Conservation (phyloP, 35 echinoderm and acorn worm genomes). For the Heliocidaris tuberculata region DNA sequence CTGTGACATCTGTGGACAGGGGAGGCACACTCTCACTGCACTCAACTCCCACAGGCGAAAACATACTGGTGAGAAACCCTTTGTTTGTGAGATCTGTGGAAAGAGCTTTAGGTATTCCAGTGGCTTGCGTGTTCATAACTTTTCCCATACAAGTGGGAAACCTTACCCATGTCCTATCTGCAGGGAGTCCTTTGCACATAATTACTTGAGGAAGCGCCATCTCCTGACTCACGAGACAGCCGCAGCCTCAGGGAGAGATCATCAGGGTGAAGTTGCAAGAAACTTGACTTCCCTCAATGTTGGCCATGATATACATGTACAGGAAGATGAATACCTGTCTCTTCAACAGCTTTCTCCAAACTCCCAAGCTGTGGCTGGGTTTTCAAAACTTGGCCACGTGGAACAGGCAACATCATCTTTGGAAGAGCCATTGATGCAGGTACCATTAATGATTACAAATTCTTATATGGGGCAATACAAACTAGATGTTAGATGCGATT, state of each 20-base stretch:
- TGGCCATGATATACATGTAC: background rate
- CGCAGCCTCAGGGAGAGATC: background rate
- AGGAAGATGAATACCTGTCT: background rate
- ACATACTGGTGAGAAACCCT: constrained; percentile 14
- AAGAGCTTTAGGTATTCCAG: constrained; percentile 12
- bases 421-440: background rate
- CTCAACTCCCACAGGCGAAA: background rate
- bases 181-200: constrained; percentile 19
- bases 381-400: background rate
- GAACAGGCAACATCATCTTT: background rate
- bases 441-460: background rate
- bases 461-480: too few species aligned
- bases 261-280: background rate
- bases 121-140: constrained; percentile 26
- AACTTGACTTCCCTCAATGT: background rate
- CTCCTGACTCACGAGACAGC: background rate
- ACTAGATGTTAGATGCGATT: too few species aligned
- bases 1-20: background rate
- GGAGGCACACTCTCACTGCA: background rate
- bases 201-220: constrained; percentile 29
- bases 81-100: constrained; percentile 39
- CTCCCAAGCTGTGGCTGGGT: background rate
- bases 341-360: background rate
- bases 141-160: constrained; percentile 9
- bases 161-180: constrained; percentile 16